A percentile compares a stretch with the other conserved stretches of the same genome.
Evolutionary conservation across 2,888 invertebrate species (phyloP).

Genomic region (Oscheius sp.): DNA sequence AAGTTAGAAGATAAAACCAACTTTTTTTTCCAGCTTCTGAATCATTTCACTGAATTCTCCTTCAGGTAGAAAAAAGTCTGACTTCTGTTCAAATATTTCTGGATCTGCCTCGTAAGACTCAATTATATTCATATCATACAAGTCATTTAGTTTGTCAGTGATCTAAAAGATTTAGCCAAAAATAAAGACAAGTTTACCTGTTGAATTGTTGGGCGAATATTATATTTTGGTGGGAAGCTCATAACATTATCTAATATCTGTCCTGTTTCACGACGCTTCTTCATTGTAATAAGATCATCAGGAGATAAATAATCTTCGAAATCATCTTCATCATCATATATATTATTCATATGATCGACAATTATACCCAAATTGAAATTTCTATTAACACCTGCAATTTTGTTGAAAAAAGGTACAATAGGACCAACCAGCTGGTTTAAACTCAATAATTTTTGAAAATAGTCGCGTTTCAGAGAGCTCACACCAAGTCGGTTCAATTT

Average conservation of each 20-base stretch:
- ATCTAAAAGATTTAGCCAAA: conserved; percentile 9
- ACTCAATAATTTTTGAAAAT: conserved; percentile 27
- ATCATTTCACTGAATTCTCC: conserved; percentile 28
- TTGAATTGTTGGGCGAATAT: conserved; percentile 30
- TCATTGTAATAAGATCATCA: conserved; percentile 1
- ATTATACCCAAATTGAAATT: conserved; percentile 26
- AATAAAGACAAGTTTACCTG: neutral
- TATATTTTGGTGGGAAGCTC: conserved; percentile 32
- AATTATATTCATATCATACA: conserved; percentile 28
- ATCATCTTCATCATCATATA: conserved; percentile 37
- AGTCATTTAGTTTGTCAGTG: conserved; percentile 22
- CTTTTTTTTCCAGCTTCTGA: conserved; percentile 3
- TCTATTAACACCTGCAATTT: conserved; percentile 24
- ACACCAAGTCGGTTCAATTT: conserved; percentile 26
- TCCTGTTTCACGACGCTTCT: conserved; percentile 24
- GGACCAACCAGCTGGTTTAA: conserved; percentile 33
- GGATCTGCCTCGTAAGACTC: conserved; percentile 33
- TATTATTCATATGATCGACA: conserved; percentile 33
- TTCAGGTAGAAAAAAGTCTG: conserved; percentile 21
- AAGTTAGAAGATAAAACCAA: neutral
- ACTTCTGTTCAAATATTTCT: conserved; percentile 24
- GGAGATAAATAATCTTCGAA: conserved; percentile 30
- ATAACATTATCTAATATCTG: conserved; percentile 1
- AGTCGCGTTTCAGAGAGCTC: conserved; percentile 32
- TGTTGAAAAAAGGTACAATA: neutral